Evolutionary conservation across 2,888 invertebrate genomes (phyloP), one percentile per base, ranked within the genome.

Genomic region (Unio delphinus): DNA sequence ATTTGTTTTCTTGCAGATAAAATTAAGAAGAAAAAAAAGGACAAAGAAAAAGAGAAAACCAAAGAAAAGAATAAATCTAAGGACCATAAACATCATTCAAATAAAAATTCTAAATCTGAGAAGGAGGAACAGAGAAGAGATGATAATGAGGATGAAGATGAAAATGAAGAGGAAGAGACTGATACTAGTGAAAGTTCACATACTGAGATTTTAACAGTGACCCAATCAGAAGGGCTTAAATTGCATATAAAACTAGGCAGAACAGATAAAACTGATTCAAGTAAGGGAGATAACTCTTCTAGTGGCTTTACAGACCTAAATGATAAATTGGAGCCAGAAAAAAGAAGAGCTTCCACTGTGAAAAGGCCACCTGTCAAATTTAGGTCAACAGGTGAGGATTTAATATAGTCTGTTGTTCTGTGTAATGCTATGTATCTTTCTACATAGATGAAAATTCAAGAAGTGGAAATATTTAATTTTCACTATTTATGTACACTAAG

Each of bases 291-390:
- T 45, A 45, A 45, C 11, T 45, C 45, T 45, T 45, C 45, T 45
- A 45, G 45, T 45, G 11, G 45, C 45, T 45, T 11, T 15, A 3
- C 45, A 45, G 45, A 45, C 26, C 34, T 3, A 64, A 64, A 18
- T 60, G 61, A 34, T 73, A 61, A 76, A 69, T 63, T 63, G 30
- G 73, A 79, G 56, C 64, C 70, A 58, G 67, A 65, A 23, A 78
- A 77, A 60, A 84, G 81, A 73, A 92, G 96, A 83, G 94, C 95
- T 6, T 96, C 96, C 91, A 97, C 97, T 58, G 97, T 96, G 0
- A 97, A 97, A 92, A 95, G 95, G 23, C 96, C 94, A 89, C 94
- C 96, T 90, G 95, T 96, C 0, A 96, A 95, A 91, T 96, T 97
- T 91, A 93, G 97, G 79, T 96, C 96, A 65, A 96, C 96, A 84